These are phyloP conservation scores for Euwallacea similis DNA, from an alignment of 1,140 invertebrate genomes.

Conservation along the genomic window DNA sequence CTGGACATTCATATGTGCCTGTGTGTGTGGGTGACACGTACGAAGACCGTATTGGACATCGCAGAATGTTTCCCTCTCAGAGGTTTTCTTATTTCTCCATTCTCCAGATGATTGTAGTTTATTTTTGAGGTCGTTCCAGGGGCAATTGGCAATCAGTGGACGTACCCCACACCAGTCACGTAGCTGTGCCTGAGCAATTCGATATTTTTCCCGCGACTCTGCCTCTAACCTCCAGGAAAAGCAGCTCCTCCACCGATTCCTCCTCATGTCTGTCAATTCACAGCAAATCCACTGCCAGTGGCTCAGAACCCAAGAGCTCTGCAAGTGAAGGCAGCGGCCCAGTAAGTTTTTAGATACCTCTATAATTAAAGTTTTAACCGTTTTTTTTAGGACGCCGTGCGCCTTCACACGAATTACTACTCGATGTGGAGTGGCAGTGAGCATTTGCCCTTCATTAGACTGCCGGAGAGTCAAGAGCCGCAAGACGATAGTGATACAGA, in stretches of 20 bases:
- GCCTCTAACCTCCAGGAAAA: conserved; percentile 61
- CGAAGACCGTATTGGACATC: conserved; percentile 49
- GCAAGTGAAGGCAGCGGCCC: conserved; percentile 57
- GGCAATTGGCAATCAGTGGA: conserved; percentile 52
- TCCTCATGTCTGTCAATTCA: conserved; percentile 62
- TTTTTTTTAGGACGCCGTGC: conserved; percentile 48
- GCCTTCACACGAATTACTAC: conserved; percentile 52
- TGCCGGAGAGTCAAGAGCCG: conserved; percentile 54
- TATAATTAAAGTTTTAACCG: conserved; percentile 1
- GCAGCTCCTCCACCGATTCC: conserved; percentile 65
- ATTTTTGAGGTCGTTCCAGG: conserved; percentile 40
- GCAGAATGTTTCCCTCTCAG: conserved; percentile 48
- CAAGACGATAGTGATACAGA: conserved; percentile 53
- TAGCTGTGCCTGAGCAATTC: conserved; percentile 49
- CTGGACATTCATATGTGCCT: conserved; percentile 41
- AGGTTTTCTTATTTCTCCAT: conserved; percentile 33
- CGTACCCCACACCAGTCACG: conserved; percentile 44
- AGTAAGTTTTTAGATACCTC: conserved; percentile 47
- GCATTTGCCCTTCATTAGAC: conserved; percentile 53
- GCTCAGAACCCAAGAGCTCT: conserved; percentile 55
- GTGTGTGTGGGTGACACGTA: conserved; percentile 48
- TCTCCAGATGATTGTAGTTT: not conserved
- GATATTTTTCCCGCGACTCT: conserved; percentile 49
- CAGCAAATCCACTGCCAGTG: conserved; percentile 59
- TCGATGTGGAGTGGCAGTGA: conserved; percentile 56